These are phyloP conservation scores for Crambe crambe DNA, from an alignment of 37 sponge, comb jelly and placozoan species.

Conservation along the genomic window DNA sequence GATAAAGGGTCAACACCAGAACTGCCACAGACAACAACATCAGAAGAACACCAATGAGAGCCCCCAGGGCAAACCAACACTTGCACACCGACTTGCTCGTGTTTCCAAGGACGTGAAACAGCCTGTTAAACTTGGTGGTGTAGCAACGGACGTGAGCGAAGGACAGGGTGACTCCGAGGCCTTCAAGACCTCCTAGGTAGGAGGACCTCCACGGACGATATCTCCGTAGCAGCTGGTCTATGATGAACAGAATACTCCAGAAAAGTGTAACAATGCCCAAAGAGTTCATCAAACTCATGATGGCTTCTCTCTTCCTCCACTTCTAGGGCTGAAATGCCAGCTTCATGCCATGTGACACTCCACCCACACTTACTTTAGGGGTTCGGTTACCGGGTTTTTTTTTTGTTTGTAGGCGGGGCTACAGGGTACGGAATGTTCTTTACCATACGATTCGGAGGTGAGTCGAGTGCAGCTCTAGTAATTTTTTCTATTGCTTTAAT, in stretches of 20 bases:
- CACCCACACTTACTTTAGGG: too few relatives aligned
- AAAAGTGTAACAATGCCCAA: conserved; percentile 36
- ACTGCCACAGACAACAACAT: conserved; percentile 67
- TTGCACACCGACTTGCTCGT: conserved; percentile 36
- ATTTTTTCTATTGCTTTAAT: not conserved
- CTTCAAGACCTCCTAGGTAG: conserved; percentile 56
- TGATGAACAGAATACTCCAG: conserved; percentile 55
- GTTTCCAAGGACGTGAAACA: conserved; percentile 45
- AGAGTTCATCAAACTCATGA: conserved; percentile 30
- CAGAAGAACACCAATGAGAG: conserved; percentile 58
- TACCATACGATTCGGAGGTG: conserved; percentile 68
- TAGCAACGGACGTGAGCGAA: conserved; percentile 75
- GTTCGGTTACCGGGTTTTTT: too few relatives aligned
- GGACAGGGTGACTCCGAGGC: conserved; percentile 43
- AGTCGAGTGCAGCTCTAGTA: not conserved
- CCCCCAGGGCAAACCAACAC: conserved; percentile 76
- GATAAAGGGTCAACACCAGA: conserved; percentile 59
- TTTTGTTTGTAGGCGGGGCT: too few relatives aligned
- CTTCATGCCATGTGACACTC: too few relatives aligned
- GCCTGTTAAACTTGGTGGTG: conserved; percentile 61
- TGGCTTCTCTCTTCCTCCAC: too few relatives aligned
- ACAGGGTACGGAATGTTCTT: conserved; percentile 69
- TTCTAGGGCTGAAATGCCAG: too few relatives aligned
- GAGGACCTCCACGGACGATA: conserved; percentile 26
- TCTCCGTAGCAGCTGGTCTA: conserved; percentile 33